Evolutionary conservation across 2,888 invertebrate species (phyloP).

Genomic region (Macroteleia sp.): DNA sequence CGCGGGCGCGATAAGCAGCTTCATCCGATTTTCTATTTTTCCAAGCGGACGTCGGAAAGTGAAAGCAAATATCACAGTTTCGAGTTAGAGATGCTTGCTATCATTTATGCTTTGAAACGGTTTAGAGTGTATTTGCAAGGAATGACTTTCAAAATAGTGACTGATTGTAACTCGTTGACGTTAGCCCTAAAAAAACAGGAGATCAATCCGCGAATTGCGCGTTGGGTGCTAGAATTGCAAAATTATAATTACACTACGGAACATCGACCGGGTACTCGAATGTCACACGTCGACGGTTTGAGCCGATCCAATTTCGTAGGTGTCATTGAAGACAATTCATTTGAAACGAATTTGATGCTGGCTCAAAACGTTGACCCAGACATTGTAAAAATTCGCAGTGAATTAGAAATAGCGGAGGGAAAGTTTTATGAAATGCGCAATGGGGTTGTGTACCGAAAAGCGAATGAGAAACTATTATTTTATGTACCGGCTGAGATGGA

Average conservation of each 20-base stretch:
- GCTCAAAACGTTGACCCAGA: too few species aligned
- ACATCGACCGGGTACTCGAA: not conserved
- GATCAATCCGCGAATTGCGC: not conserved
- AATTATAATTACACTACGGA: not conserved
- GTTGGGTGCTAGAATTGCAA: not conserved
- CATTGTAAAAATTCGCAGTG: too few species aligned
- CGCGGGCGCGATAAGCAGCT: not conserved
- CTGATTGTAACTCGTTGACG: not conserved
- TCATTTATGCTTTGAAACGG: not conserved
- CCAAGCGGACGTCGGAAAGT: not conserved
- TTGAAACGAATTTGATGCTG: too few species aligned
- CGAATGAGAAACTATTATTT: too few species aligned
- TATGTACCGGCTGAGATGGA: too few species aligned
- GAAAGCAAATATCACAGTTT: not conserved
- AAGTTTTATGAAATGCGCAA: too few species aligned
- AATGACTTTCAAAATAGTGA: not conserved
- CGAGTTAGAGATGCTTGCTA: not conserved
- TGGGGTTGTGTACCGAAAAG: too few species aligned
- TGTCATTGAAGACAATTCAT: too few species aligned
- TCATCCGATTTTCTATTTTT: not conserved
- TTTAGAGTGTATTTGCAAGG: not conserved
- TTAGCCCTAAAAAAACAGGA: not conserved
- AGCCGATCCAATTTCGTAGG: not conserved
- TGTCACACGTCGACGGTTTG: not conserved
- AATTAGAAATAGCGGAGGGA: too few species aligned